Evolutionary conservation across 2,113 vertebrate genomes (phyloP).

Genomic region (Junco hyemalis): DNA sequence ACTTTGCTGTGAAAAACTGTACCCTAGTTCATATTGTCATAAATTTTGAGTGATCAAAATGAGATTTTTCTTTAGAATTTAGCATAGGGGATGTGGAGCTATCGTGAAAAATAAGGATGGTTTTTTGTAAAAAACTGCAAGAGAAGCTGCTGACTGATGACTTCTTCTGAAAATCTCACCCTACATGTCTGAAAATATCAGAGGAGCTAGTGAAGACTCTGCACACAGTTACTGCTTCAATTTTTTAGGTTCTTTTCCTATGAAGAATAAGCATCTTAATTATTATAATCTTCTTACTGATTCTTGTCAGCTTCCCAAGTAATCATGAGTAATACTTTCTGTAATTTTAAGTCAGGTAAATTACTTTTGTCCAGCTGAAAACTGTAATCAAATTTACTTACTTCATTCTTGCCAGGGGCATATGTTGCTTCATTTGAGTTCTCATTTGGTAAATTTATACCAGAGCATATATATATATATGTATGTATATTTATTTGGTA

Average conservation of each 20-base stretch:
- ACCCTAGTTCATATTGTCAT: slow-evolving; percentile 44
- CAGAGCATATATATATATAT: not conserved
- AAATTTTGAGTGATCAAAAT: slow-evolving; percentile 44
- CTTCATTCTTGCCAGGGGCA: not conserved
- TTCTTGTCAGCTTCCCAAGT: not conserved
- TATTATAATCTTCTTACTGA: not conserved
- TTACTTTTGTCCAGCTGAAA: slow-evolving; percentile 1
- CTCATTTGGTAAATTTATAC: not conserved
- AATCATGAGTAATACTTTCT: not conserved
- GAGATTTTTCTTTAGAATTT: slow-evolving; percentile 27
- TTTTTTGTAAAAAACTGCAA: slow-evolving; percentile 12
- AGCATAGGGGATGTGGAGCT: slow-evolving; percentile 28
- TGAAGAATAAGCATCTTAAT: not conserved
- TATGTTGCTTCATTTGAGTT: slow-evolving; percentile 13
- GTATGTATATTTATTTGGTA: not conserved
- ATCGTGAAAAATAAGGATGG: not conserved
- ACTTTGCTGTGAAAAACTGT: slow-evolving; percentile 20
- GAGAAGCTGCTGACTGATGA: slow-evolving; percentile 28
- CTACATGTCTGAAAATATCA: slow-evolving; percentile 12
- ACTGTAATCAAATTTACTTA: not conserved
- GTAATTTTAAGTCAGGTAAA: not conserved
- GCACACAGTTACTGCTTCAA: not conserved
- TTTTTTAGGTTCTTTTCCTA: not conserved
- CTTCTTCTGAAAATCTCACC: not conserved
- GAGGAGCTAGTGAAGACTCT: not conserved